Evolutionary conservation across 2,113 vertebrate species (phyloP).

Genomic region (Prolemur simus): DNA sequence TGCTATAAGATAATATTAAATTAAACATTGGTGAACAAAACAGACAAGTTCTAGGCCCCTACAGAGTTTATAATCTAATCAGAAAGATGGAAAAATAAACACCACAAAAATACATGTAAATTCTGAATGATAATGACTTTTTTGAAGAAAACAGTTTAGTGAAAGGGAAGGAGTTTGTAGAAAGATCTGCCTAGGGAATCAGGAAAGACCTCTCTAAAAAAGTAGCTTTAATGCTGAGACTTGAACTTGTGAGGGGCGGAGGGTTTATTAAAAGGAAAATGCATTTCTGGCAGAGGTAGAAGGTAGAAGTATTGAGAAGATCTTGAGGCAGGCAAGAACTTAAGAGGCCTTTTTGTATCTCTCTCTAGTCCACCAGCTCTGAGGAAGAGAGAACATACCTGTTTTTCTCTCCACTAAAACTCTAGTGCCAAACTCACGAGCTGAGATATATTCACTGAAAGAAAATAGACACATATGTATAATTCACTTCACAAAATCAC

Average conservation of each 20-base stretch:
- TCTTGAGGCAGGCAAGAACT: neutral
- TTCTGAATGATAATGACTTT: neutral
- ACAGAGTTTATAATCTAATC: neutral
- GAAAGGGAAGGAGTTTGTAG: neutral
- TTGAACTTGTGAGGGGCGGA: neutral
- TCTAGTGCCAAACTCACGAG: neutral
- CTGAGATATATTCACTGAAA: neutral
- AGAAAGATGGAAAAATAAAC: neutral
- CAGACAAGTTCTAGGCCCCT: neutral
- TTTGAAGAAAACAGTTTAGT: neutral
- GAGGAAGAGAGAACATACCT: neutral
- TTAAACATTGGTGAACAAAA: neutral
- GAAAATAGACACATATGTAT: neutral
- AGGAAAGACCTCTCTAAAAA: neutral
- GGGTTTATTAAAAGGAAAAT: neutral
- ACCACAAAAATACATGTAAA: neutral
- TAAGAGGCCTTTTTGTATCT: neutral
- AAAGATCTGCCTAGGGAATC: neutral
- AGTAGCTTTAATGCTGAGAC: neutral
- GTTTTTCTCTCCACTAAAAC: neutral
- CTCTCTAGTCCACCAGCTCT: fast-evolving
- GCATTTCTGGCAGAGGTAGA: neutral
- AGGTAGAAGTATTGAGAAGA: neutral
- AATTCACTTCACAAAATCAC: neutral
- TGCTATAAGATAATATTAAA: neutral